These are phyloP conservation scores for Nemurella pictetii DNA, from an alignment of 2,888 invertebrate species.

Conservation along the genomic window DNA sequence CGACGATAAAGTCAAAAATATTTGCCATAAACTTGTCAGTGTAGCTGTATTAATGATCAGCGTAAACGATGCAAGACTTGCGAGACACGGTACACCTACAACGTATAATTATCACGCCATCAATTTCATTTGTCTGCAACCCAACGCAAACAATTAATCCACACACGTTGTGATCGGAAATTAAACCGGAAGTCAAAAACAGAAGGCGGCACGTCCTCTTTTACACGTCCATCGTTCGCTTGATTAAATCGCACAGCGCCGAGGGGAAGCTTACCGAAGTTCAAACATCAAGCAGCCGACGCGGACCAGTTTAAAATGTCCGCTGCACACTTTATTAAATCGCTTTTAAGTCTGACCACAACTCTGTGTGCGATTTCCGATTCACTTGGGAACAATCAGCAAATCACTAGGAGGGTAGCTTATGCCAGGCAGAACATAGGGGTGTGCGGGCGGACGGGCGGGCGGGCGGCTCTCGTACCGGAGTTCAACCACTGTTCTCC, in stretches of 20 bases:
- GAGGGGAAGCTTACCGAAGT: no score
- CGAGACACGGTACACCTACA: no score
- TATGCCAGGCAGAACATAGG: background rate
- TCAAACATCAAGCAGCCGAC: no score
- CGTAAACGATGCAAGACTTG: no score
- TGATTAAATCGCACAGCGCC: background rate
- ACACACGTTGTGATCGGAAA: background rate
- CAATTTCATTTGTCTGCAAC: background rate
- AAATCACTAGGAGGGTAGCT: background rate
- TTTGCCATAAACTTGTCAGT: no score
- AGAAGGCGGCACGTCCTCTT: background rate
- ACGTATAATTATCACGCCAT: background rate
- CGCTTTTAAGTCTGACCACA: conserved; percentile 20
- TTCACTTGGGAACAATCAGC: conserved; percentile 16
- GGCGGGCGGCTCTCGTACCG: background rate
- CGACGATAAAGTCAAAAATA: no score
- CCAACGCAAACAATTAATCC: background rate
- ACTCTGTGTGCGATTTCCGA: background rate
- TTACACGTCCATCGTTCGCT: background rate
- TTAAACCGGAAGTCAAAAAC: background rate
- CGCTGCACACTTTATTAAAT: conserved; percentile 10
- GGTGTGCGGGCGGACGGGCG: background rate
- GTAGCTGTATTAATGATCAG: no score
- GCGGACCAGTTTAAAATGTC: background rate
- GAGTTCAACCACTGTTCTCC: background rate